Conservation (phyloP, 2,797 vertebrate genomes). For the Falco novaeseelandiae region DNA sequence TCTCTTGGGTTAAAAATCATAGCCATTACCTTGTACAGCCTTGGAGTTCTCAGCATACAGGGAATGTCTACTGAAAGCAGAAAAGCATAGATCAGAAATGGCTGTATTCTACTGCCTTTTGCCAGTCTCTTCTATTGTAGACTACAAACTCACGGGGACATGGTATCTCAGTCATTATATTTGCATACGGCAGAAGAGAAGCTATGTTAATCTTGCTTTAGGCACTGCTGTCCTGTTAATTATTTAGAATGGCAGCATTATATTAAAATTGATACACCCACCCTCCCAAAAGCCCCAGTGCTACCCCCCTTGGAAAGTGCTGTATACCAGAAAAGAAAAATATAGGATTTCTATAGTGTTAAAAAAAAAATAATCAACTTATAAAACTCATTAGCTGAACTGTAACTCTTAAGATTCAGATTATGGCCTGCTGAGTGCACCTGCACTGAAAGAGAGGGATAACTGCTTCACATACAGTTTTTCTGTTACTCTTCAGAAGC, state of each 20-base stretch:
- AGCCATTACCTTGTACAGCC: background rate
- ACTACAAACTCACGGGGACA: background rate
- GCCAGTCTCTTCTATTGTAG: background rate
- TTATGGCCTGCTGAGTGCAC: background rate
- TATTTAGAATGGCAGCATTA: background rate
- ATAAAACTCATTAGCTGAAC: background rate
- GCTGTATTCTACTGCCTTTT: background rate
- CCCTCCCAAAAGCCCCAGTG: background rate
- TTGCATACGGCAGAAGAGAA: background rate
- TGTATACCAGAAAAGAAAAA: background rate
- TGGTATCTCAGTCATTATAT: background rate
- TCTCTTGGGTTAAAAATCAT: background rate
- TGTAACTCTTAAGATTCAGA: background rate
- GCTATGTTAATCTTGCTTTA: background rate
- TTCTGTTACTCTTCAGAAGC: background rate
- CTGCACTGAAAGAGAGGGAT: background rate
- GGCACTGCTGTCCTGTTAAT: background rate
- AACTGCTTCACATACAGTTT: background rate
- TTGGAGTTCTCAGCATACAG: background rate
- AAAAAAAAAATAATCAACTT: background rate
- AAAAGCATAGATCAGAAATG: background rate
- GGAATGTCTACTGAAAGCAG: background rate
- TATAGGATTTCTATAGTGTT: fast-evolving
- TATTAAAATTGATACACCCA: background rate
- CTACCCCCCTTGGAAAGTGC: background rate